A percentile compares a stretch with the other conserved stretches of the same genome.
phyloP scores from a whole-genome alignment of 2,113 vertebrate species.

The Myrmecophaga tridactyla region DNA sequence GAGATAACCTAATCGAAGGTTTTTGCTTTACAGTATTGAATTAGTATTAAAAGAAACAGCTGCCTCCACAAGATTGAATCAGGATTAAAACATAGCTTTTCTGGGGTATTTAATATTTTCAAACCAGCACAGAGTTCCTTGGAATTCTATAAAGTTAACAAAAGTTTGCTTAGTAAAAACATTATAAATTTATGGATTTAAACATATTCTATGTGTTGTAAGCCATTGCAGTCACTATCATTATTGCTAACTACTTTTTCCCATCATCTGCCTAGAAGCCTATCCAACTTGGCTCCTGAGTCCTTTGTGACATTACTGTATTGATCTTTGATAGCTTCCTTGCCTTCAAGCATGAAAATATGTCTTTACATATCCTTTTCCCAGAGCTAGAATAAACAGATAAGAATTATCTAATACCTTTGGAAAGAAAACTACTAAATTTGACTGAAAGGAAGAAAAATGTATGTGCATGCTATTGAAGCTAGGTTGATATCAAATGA shows the following conservation, averaged over 20 bases:
- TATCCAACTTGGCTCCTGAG: background rate
- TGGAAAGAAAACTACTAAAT: background rate
- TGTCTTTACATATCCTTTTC: background rate
- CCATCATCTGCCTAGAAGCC: background rate
- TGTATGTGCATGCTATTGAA: too few species aligned
- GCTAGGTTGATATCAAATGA: too few species aligned
- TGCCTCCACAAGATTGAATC: too few species aligned
- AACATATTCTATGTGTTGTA: background rate
- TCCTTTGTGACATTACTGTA: background rate
- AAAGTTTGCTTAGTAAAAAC: background rate
- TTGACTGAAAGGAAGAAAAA: background rate
- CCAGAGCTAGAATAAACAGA: background rate
- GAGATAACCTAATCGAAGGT: too few species aligned
- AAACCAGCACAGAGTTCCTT: too few species aligned
- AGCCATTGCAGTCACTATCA: background rate
- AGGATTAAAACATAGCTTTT: too few species aligned
- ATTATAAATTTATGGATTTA: background rate
- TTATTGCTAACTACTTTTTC: background rate
- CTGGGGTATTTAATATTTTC: too few species aligned
- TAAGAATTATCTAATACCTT: background rate
- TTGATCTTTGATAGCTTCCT: background rate
- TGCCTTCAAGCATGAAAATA: background rate
- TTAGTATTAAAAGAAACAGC: too few species aligned
- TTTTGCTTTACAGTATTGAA: too few species aligned
- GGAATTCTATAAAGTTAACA: background rate